A percentile compares a stretch with the other conserved stretches of the same genome.
Evolutionary conservation across 2,888 invertebrate species (phyloP).

Genomic region (Alloscopus bannaensis): DNA sequence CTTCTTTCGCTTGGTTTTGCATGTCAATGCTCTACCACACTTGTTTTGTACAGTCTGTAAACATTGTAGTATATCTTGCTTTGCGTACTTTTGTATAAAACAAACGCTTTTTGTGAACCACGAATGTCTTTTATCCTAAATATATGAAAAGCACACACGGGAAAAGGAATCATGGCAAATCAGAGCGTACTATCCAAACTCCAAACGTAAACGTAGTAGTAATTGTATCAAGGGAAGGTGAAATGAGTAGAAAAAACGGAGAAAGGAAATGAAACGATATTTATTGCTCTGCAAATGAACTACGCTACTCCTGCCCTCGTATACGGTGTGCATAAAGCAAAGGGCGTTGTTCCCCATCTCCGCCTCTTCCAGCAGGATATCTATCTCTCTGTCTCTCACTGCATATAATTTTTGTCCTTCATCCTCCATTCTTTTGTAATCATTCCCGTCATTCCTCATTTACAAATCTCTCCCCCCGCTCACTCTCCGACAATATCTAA

Average conservation of each 20-base stretch:
- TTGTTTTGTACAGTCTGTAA: not conserved
- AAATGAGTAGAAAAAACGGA: slow-evolving; percentile 11
- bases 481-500: too few species aligned
- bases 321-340: slow-evolving; percentile 19
- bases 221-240: not conserved
- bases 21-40: not conserved
- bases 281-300: slow-evolving; percentile 22
- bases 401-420: not conserved
- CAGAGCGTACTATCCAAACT: slow-evolving; percentile 25
- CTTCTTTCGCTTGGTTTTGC: not conserved
- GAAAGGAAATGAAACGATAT: slow-evolving; percentile 58
- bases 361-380: slow-evolving; percentile 22
- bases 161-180: slow-evolving; percentile 65
- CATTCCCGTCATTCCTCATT: not conserved
- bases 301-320: slow-evolving; percentile 4
- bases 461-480: not conserved
- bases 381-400: not conserved
- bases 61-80: not conserved
- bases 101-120: slow-evolving; percentile 39
- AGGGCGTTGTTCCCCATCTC: slow-evolving; percentile 62
- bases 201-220: too few species aligned
- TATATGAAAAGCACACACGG: too few species aligned
- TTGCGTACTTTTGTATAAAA: not conserved
- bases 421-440: not conserved
- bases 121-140: too few species aligned